These are phyloP conservation scores for Phoebastria nigripes DNA, from an alignment of 2,797 vertebrate genomes.

Conservation along the genomic window DNA sequence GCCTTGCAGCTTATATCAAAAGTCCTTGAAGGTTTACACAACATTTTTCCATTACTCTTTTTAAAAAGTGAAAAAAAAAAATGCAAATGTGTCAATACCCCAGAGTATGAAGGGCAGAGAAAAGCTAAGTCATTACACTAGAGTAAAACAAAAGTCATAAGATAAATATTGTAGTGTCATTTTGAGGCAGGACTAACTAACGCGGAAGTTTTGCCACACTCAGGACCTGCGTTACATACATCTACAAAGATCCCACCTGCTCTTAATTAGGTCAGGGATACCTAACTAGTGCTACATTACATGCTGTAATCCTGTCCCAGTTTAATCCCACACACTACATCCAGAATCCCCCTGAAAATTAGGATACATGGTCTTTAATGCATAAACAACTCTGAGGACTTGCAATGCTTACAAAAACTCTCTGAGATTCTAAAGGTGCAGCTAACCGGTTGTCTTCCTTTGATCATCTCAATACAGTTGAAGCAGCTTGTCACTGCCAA, in stretches of 20 bases:
- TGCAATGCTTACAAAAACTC: not conserved
- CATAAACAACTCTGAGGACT: not conserved
- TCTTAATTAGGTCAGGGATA: not conserved
- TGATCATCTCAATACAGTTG: not conserved
- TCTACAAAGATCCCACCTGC: not conserved
- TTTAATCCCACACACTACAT: not conserved
- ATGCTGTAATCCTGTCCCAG: not conserved
- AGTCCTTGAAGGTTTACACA: not conserved
- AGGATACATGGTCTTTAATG: not conserved
- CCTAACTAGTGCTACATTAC: not conserved
- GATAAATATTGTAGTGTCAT: not conserved
- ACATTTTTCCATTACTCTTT: not conserved
- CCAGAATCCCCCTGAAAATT: not conserved
- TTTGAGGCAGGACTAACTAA: not conserved
- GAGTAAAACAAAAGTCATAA: not conserved
- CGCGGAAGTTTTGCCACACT: not conserved
- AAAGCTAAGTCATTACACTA: not conserved
- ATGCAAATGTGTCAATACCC: not conserved
- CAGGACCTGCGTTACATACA: fast-evolving
- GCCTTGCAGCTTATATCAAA: not conserved
- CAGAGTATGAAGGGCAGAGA: not conserved
- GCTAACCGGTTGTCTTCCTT: not conserved
- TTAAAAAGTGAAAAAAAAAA: not conserved
- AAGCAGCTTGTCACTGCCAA: not conserved
- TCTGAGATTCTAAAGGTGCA: not conserved